A percentile compares a stretch with the other conserved stretches of the same genome.
phyloP scores from a whole-genome alignment of 2,888 invertebrate genomes.

The Muscina levida region DNA sequence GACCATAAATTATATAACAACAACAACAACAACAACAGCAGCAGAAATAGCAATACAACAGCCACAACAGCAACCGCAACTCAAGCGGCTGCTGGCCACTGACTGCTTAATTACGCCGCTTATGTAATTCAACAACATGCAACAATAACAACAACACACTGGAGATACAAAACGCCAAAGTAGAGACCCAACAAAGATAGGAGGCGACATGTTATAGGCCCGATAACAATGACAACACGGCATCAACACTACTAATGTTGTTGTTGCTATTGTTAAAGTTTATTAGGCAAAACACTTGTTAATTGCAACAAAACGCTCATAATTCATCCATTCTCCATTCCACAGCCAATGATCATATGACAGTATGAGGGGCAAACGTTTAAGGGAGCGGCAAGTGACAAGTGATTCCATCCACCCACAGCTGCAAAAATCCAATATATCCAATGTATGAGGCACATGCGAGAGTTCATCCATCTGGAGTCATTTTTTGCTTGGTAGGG shows the following conservation, averaged over 20 bases:
- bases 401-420: neutral
- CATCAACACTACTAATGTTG: neutral
- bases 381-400: too few species aligned
- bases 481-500: neutral
- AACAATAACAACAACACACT: too few species aligned
- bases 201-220: too few species aligned
- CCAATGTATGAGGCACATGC: neutral
- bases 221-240: too few species aligned
- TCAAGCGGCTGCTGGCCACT: slow-evolving; percentile 3
- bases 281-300: slow-evolving; percentile 35
- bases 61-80: too few species aligned
- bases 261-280: slow-evolving; percentile 18
- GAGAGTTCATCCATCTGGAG: neutral
- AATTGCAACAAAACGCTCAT: slow-evolving; percentile 16
- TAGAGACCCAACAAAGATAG: too few species aligned
- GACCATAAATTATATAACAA: neutral
- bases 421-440: slow-evolving; percentile 3
- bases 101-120: neutral
- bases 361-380: too few species aligned
- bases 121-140: neutral
- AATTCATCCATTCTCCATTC: too few species aligned
- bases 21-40: neutral
- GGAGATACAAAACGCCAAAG: too few species aligned
- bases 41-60: neutral
- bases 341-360: too few species aligned